These are phyloP conservation scores for Ambastaia sidthimunki DNA, from an alignment of 2,797 vertebrate genomes.

Conservation along the genomic window DNA sequence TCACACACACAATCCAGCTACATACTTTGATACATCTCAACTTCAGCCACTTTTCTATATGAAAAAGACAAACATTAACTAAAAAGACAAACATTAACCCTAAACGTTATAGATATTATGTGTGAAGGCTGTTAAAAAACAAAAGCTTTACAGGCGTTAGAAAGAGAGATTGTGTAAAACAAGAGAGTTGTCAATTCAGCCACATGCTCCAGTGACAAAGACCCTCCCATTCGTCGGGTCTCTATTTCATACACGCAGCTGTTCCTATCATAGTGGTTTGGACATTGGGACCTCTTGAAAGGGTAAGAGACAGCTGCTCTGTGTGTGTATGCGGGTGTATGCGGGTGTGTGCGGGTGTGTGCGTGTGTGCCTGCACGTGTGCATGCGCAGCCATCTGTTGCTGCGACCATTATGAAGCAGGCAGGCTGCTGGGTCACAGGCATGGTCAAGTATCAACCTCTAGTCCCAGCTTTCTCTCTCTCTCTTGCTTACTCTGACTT, in stretches of 20 bases:
- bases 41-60: neutral
- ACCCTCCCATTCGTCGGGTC: slow-evolving; percentile 29
- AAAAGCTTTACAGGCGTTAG: neutral
- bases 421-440: slow-evolving; percentile 55
- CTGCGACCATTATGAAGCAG: slow-evolving; percentile 78
- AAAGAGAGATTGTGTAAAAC: neutral
- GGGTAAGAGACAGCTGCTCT: slow-evolving; percentile 56
- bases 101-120: neutral
- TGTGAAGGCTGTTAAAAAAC: neutral
- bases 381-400: slow-evolving; percentile 81
- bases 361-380: no score
- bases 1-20: neutral
- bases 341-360: slow-evolving; percentile 23
- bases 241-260: slow-evolving; percentile 47
- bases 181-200: slow-evolving; percentile 38
- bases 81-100: neutral
- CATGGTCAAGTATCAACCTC: slow-evolving; percentile 50
- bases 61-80: neutral
- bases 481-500: slow-evolving; percentile 31
- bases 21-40: neutral
- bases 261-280: slow-evolving; percentile 46
- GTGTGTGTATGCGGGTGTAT: slow-evolving; percentile 39
- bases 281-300: slow-evolving; percentile 47
- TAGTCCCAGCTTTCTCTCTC: slow-evolving; percentile 27
- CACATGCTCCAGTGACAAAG: slow-evolving; percentile 30